These are phyloP conservation scores for Cheilosia vulpina DNA, from an alignment of 2,888 invertebrate genomes.

Conservation along the genomic window DNA sequence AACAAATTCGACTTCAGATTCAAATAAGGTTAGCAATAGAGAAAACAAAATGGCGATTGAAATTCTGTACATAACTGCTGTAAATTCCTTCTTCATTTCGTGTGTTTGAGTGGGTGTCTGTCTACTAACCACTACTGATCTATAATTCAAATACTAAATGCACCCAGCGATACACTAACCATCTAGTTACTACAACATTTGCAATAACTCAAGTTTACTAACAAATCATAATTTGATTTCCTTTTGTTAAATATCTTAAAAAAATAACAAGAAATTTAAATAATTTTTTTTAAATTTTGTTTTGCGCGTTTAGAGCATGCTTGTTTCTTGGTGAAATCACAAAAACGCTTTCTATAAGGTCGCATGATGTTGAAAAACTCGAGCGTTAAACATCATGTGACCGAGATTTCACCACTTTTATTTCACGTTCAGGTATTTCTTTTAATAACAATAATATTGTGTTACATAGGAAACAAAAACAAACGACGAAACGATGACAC, in stretches of 20 bases:
- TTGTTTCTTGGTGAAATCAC: constrained; percentile 52
- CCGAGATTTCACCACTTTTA: constrained; percentile 23
- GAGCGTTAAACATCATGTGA: constrained; percentile 20
- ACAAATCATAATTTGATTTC: constrained; percentile 28
- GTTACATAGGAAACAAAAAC: constrained; percentile 80
- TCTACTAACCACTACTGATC: constrained; percentile 31
- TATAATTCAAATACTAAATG: constrained; percentile 27
- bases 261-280: neutral
- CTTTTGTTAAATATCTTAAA: constrained; percentile 18
- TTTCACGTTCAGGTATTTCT: constrained; percentile 21
- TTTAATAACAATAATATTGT: constrained; percentile 35
- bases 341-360: constrained; percentile 5
- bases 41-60: constrained; percentile 34
- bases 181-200: constrained; percentile 25
- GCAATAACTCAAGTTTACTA: constrained; percentile 38
- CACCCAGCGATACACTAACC: constrained; percentile 47
- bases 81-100: constrained; percentile 39
- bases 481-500: constrained; percentile 80
- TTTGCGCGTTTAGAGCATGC: constrained; percentile 40
- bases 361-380: constrained; percentile 20
- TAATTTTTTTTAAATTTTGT: constrained; percentile 2
- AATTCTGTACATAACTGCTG: constrained; percentile 54
- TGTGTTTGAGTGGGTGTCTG: constrained; percentile 45
- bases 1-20: constrained; percentile 81
- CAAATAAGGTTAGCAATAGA: constrained; percentile 82